Percentiles rank a stretch among this genome's conserved stretches.
Conservation (phyloP, 2,113 vertebrate genomes). For the Myiozetetes cayanensis region DNA sequence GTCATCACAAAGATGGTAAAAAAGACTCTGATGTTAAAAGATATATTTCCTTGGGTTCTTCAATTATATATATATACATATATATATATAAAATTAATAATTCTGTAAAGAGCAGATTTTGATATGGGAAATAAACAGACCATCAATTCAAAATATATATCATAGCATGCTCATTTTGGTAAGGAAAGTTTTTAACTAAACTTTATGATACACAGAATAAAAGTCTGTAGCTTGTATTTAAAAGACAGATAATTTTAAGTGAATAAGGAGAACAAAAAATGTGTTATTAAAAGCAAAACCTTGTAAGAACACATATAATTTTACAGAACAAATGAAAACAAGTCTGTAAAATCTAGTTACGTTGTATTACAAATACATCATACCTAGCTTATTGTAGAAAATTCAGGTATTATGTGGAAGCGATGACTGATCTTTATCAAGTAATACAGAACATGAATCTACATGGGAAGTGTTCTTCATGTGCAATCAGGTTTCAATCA, state of each 20-base stretch:
- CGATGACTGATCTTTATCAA: background rate
- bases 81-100: background rate
- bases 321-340: background rate
- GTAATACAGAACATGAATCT: background rate
- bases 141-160: background rate
- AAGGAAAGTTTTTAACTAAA: background rate
- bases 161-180: accelerated
- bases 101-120: background rate
- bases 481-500: background rate
- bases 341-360: background rate
- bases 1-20: background rate
- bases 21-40: background rate
- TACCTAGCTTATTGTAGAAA: background rate
- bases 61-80: background rate
- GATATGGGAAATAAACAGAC: background rate
- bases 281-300: background rate
- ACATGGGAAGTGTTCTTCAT: background rate
- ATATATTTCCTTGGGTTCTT: background rate
- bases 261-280: background rate
- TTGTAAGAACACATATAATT: background rate
- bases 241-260: background rate
- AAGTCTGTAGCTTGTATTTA: background rate
- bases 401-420: background rate
- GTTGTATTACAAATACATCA: background rate
- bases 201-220: background rate